Evolutionary conservation across 2,797 vertebrate genomes (phyloP), one percentile per base, ranked within the genome.

Genomic region (Phalloptychus januarius): DNA sequence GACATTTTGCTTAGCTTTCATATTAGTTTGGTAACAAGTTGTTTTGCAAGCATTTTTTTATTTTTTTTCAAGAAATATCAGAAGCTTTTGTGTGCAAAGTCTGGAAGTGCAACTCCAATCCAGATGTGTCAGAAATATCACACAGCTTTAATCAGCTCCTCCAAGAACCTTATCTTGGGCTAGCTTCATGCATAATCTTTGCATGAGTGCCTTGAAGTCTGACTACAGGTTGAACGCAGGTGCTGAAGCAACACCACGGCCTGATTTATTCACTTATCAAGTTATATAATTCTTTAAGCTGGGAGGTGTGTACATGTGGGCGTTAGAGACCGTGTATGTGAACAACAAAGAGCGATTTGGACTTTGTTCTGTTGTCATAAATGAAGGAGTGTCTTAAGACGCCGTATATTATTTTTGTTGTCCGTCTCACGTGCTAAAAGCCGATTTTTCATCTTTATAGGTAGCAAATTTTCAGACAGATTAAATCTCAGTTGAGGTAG

Each of bases 361-460:
- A 96, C 95, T 96, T 95, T 94, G 91, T 70, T 87, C 96, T 93
- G 86, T 93, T 93, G 95, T 96, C 96, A 95, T 97, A 96, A 96
- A 95, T 95, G 93, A 84, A 96, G 96, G 96, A 95, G 95, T 95
- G 95, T 93, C 93, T 92, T 85, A 84, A 93, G 87, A 88, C 94
- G 92, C 89, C 87, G 92, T 92, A 91, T 89, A 83, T 79, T 94
- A 92, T 95, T 95, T 95, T 93, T 93, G 95, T 94, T 96, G 94
- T 94, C 91, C 77, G 89, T 94, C 94, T 94, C 94, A 90, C 90
- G 88, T 89, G 84, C 87, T 87, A 40, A 67, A 67, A 67, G 36
- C 10, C 63, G 5, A 40, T 67, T 88, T 85, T 79, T 80, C 83
- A 75, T 82, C 70, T 75, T 36, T 76, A 77, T 56, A 75, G 79